Percentiles rank a stretch among this genome's conserved stretches.
phyloP scores from a whole-genome alignment of 2,113 vertebrate genomes.

The Rhinolophus ferrumequinum region DNA sequence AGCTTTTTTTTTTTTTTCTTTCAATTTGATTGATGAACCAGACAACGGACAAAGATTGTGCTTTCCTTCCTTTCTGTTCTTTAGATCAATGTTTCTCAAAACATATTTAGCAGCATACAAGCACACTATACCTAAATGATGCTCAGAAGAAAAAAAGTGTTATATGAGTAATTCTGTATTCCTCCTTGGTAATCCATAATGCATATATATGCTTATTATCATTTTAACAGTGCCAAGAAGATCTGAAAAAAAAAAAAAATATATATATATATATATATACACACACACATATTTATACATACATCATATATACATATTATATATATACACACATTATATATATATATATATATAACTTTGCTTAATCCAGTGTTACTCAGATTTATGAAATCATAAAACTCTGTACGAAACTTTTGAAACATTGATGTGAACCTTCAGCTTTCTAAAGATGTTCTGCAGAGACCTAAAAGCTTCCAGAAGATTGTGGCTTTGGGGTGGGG shows the following conservation, averaged over 20 bases:
- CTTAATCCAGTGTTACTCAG: not conserved
- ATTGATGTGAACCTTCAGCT: not conserved
- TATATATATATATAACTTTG: not conserved
- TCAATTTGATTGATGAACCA: not conserved
- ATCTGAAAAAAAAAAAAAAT: not conserved
- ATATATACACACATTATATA: not conserved
- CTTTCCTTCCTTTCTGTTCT: not conserved
- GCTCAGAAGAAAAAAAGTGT: not conserved
- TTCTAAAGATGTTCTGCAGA: not conserved
- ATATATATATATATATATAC: too few species aligned
- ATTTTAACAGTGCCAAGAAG: conserved; percentile 32
- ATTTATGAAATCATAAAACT: not conserved
- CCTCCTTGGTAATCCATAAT: not conserved
- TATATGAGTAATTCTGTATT: not conserved
- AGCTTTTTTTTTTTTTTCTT: not conserved
- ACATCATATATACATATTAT: too few species aligned
- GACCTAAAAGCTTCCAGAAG: not conserved
- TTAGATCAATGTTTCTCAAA: not conserved
- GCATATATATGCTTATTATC: not conserved
- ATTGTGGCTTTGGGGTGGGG: not conserved
- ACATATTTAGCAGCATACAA: not conserved
- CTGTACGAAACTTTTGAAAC: not conserved
- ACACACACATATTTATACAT: not conserved
- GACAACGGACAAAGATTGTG: not conserved
- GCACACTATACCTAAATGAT: not conserved